Base-by-base conservation (phyloP, 2,113 vertebrate genomes). In the Malaclemys terrapin region DNA sequence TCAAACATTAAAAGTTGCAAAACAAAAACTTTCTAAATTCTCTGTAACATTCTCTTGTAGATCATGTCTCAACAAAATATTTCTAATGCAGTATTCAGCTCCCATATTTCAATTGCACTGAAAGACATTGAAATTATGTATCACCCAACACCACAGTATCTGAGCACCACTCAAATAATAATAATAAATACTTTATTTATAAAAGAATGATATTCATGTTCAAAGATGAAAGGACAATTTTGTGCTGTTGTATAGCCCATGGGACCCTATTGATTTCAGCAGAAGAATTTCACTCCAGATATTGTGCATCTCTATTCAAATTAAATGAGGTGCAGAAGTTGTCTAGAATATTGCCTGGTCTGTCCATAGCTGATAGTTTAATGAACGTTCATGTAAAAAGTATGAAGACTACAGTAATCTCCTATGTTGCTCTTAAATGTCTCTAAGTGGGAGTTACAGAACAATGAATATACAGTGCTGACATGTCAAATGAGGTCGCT, bases 371-470 rank as follows among this genome's bases (percentile, higher is more conserved):
- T 95, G 87, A 82, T 82, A 57, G 75, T 96, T 75, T 89, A 79
- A 92, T 59, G 79, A 95, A 87, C 90, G 76, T 91, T 91, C 88
- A 95, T 95, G 95, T 53, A 53, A 53, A 84, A 45, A 84, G 3
- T 69, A 86, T 54, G 31, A 42, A 89, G 85, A 88, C 45, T 75
- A 79, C 90, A 45, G 49, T 59, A 76, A 17, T 88, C 54, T n/a
- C 29, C 11, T 78, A 29, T 81, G 72, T 93, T 93, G 83, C 5
- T 5, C 49, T 3, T 38, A 94, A 84, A 1, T 90, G 75, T 91
- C 85, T 92, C 80, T 75, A 88, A 53, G 31, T 80, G 12, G 47
- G 29, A 80, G 17, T 80, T 45, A 50, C 42, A 80, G 42, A 49
- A 45, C 78, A 50, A 31, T 80, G 49, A 49, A 27, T 78, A 42